Evolutionary conservation across 2,797 vertebrate genomes (phyloP).

Genomic region (Gallinago solitaria): DNA sequence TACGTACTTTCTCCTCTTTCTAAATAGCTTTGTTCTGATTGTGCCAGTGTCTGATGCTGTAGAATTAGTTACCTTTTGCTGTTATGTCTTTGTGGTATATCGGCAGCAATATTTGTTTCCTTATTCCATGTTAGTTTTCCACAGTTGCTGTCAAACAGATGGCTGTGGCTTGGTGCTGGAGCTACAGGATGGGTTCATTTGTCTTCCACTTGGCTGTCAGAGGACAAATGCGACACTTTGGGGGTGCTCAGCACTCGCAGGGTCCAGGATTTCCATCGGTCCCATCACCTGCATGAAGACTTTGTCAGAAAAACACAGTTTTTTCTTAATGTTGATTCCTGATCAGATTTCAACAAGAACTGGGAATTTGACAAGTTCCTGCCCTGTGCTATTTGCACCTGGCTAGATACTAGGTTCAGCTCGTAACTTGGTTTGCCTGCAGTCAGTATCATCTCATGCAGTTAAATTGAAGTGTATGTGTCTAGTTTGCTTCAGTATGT

Average conservation of each 20-base stretch:
- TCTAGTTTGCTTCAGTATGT: not conserved
- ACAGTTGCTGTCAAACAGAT: not conserved
- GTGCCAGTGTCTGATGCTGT: not conserved
- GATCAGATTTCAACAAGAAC: not conserved
- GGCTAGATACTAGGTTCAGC: not conserved
- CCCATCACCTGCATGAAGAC: not conserved
- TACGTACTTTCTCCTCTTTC: constrained; percentile 55
- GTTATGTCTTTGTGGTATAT: not conserved
- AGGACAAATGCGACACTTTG: not conserved
- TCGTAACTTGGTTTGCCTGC: not conserved
- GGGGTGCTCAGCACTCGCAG: rapidly evolving
- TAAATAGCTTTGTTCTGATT: constrained; percentile 35
- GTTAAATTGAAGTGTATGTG: not conserved
- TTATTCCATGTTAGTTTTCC: not conserved
- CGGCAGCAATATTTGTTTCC: not conserved
- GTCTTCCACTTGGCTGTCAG: not conserved
- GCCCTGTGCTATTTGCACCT: not conserved
- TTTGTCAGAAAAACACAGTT: not conserved
- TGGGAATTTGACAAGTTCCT: not conserved
- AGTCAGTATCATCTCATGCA: not conserved
- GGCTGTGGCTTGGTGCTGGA: not conserved
- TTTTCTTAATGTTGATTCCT: not conserved
- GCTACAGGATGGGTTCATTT: not conserved
- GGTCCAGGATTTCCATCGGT: not conserved
- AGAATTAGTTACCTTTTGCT: constrained; percentile 12